Evolutionary conservation across 2,113 vertebrate species (phyloP).

Genomic region (Bubalus kerabau): DNA sequence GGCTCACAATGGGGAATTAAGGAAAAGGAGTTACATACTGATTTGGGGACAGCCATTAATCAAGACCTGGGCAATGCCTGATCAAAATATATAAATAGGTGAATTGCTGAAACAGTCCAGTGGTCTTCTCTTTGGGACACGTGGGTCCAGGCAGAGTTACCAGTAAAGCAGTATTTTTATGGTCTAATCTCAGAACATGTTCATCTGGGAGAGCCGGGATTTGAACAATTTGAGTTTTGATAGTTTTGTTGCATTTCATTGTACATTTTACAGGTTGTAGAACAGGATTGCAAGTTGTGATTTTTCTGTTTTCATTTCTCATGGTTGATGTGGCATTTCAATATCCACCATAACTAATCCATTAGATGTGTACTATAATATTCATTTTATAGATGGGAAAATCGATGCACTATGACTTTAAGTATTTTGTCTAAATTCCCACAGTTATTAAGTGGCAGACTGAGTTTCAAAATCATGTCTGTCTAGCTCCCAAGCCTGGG

Average conservation of each 20-base stretch:
- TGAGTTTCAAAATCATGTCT: neutral
- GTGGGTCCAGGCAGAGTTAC: neutral
- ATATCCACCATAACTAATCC: neutral
- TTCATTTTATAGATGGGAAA: neutral
- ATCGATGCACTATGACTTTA: neutral
- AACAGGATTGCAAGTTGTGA: neutral
- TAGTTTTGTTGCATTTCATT: neutral
- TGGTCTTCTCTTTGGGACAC: neutral
- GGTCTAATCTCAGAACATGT: neutral
- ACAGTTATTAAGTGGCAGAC: constrained; percentile 23
- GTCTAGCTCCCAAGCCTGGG: neutral
- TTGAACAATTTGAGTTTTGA: neutral
- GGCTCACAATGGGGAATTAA: neutral
- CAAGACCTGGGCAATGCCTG: neutral
- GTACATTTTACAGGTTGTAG: neutral
- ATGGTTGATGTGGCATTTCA: neutral
- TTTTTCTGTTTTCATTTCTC: constrained; percentile 29
- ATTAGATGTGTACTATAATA: neutral
- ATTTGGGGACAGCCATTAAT: neutral
- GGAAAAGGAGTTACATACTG: neutral
- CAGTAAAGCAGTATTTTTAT: neutral
- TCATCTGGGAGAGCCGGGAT: neutral
- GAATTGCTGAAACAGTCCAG: neutral
- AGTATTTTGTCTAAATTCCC: neutral
- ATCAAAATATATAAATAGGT: neutral